Evolutionary conservation across 2,113 vertebrate genomes (phyloP).

Genomic region (Dromiciops gliroides): DNA sequence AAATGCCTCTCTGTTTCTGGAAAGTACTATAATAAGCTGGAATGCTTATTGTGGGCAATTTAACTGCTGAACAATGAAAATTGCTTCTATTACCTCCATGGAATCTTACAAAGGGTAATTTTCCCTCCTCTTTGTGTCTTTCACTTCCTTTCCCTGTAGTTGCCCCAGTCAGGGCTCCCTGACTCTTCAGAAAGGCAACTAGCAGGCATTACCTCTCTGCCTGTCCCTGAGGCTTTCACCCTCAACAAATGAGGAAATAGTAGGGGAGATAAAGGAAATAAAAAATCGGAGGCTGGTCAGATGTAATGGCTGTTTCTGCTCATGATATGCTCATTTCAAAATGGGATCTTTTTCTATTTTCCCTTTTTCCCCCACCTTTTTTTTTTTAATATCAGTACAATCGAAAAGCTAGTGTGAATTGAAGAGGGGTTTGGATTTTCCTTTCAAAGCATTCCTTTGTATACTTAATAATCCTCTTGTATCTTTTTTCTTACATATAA

Average conservation of each 20-base stretch:
- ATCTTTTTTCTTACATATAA: conserved; percentile 59
- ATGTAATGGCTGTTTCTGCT: not conserved
- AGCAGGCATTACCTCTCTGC: not conserved
- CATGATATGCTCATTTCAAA: conserved; percentile 8
- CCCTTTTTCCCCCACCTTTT: not conserved
- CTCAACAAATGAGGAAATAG: not conserved
- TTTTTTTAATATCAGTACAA: not conserved
- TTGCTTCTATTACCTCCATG: not conserved
- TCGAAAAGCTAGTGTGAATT: conserved; percentile 17
- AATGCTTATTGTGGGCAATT: not conserved
- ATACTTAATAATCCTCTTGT: conserved; percentile 13
- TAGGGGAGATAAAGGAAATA: not conserved
- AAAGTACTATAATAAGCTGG: not conserved
- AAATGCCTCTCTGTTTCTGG: not conserved
- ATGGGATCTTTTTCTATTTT: not conserved
- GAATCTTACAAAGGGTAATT: not conserved
- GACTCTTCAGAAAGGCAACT: conserved; percentile 15
- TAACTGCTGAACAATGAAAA: conserved; percentile 14
- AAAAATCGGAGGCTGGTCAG: conserved; percentile 3
- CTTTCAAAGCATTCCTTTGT: conserved; percentile 50
- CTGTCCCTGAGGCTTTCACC: not conserved
- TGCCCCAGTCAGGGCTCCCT: not conserved
- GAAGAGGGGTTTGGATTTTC: conserved; percentile 22
- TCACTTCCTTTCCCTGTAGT: not conserved
- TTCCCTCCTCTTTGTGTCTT: not conserved